These are phyloP conservation scores for Volucella inflata DNA, from an alignment of 2,888 invertebrate species.

Conservation along the genomic window DNA sequence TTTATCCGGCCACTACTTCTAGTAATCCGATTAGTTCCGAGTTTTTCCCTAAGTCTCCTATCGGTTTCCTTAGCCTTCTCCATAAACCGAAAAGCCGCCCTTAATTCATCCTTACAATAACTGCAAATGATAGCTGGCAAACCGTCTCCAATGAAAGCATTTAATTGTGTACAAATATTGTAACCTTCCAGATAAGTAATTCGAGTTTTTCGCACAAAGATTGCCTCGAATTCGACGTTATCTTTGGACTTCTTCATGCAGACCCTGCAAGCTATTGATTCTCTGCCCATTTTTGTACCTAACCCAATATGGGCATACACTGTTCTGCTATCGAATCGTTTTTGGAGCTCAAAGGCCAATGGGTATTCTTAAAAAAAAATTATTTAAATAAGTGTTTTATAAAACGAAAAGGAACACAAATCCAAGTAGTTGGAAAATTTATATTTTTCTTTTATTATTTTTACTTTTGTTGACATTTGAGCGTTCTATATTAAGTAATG, in stretches of 20 bases:
- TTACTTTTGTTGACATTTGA: conserved; percentile 69
- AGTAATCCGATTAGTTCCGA: conserved; percentile 35
- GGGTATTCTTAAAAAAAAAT: not conserved
- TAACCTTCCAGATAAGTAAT: conserved; percentile 75
- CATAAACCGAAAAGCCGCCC: conserved; percentile 65
- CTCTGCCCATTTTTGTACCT: conserved; percentile 67
- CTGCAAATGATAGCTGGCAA: conserved; percentile 77
- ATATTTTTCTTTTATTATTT: conserved; percentile 47
- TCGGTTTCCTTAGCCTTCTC: conserved; percentile 76
- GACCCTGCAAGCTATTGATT: conserved; percentile 65
- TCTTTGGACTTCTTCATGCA: conserved; percentile 72
- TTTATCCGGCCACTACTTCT: conserved; percentile 50
- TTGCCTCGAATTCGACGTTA: conserved; percentile 47
- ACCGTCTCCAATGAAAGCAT: conserved; percentile 70
- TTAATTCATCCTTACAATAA: conserved; percentile 73
- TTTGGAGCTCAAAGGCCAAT: too few relatives aligned
- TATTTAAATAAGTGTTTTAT: conserved; percentile 1
- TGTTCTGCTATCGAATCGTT: not conserved
- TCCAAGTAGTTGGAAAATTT: conserved; percentile 33
- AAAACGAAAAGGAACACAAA: conserved; percentile 16
- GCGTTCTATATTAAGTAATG: conserved; percentile 48
- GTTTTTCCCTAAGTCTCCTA: conserved; percentile 60
- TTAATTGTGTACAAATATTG: conserved; percentile 77
- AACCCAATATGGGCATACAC: not conserved
- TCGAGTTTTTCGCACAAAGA: conserved; percentile 56